Base-by-base conservation (phyloP, 2,888 invertebrate species). In the Drosophila aldrichi region DNA sequence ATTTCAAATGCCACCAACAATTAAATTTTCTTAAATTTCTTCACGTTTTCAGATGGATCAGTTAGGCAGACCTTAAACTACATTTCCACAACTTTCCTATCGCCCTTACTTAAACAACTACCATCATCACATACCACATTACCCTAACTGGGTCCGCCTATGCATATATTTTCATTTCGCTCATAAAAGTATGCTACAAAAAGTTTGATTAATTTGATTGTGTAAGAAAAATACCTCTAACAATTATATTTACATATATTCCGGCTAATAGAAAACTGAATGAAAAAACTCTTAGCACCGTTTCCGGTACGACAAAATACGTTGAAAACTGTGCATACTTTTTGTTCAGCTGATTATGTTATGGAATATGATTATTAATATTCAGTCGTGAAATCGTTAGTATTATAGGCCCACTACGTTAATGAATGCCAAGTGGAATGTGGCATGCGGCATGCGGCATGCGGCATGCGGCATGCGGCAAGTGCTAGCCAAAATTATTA, bases 401-500 rank as follows among this genome's bases (percentile, higher is more conserved):
- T 46, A 29, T 46, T 38, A 68, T 61, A 60, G 56, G 59, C 68
- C 68, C 65, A 44, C 18, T 14, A 32, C 10, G 6, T 40, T 29
- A 48, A 40, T 44, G 36, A 59, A 43, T 36, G 64, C 56, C 49
- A 57, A 57, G 34, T 16, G 29, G 40, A 43, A 43, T 14, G 34
- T 16, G 34, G 25, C 25, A 25, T 25, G 25, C 22, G 3, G 34
- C 34, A 10, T 12, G 34, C 7, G 14, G 49, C 14, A 20, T 20
- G 49, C 14, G 8, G 51, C 20, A 20, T 20, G 46, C 34, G 63
- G 55, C 43, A 52, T 46, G 60, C n/a, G 43, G 52, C 36, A 44
- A 40, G 38, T 29, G 36, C 48, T 55, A 55, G 25, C 43, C 44
- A 49, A 62, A 51, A 74, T 74, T 25, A 62, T 74, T 62, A 74